These are phyloP conservation scores for Cryptocheilus praepositus DNA, from an alignment of 2,888 invertebrate species.

Conservation along the genomic window DNA sequence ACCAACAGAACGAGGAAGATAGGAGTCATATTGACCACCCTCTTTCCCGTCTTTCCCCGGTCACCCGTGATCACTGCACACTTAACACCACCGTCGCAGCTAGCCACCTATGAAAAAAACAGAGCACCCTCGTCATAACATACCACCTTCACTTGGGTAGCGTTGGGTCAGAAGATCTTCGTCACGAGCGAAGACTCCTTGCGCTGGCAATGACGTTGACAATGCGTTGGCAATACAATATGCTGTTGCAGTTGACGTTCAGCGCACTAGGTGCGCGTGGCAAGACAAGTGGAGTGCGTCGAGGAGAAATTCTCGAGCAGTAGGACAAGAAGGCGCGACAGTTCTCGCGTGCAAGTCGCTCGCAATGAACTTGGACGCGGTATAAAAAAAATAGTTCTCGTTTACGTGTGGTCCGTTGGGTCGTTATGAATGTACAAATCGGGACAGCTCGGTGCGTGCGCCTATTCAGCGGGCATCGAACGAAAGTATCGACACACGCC, in stretches of 20 bases:
- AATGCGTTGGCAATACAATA: too few relatives aligned
- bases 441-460: constrained; percentile 20
- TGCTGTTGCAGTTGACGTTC: too few relatives aligned
- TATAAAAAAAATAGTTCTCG: constrained; percentile 49
- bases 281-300: too few relatives aligned
- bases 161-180: too few relatives aligned
- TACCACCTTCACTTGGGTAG: constrained; percentile 52
- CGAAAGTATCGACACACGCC: constrained; percentile 47
- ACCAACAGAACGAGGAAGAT: constrained; percentile 73
- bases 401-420: constrained; percentile 11
- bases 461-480: constrained; percentile 28
- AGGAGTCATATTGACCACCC: constrained; percentile 74
- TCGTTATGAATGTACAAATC: constrained; percentile 20
- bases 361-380: constrained; percentile 21
- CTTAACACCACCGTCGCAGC: constrained; percentile 67
- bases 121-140: constrained; percentile 68
- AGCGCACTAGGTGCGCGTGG: background rate
- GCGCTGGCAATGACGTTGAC: too few relatives aligned
- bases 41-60: constrained; percentile 67
- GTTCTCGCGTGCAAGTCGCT: background rate
- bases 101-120: constrained; percentile 68
- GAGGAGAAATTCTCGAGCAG: constrained; percentile 8
- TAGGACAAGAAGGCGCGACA: background rate
- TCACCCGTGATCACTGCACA: constrained; percentile 71
- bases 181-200: too few relatives aligned